These are phyloP conservation scores for Diadromus collaris DNA, from an alignment of 2,888 invertebrate genomes.

Conservation along the genomic window DNA sequence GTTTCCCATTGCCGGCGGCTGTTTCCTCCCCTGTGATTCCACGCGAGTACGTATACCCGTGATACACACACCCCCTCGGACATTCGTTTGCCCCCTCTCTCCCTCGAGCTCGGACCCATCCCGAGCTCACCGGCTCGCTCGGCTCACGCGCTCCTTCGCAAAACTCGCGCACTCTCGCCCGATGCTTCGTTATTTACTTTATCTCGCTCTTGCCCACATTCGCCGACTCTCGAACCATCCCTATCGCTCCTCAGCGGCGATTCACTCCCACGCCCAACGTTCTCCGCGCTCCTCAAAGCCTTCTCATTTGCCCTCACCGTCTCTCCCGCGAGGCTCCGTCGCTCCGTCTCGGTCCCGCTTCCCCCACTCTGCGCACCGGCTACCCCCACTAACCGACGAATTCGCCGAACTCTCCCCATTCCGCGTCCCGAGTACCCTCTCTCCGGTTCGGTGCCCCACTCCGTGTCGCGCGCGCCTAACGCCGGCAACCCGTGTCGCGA, in stretches of 20 bases:
- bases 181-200: conserved; percentile 8
- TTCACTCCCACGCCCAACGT: background rate
- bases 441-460: conserved; percentile 1
- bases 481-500: conserved; percentile 28
- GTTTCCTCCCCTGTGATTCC: conserved; percentile 63
- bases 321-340: conserved; percentile 25
- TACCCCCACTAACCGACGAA: conserved; percentile 7
- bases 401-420: background rate
- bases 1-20: conserved; percentile 52
- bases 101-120: background rate
- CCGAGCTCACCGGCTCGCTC: background rate
- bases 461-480: background rate
- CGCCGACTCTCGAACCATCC: conserved; percentile 24
- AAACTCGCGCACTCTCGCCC: background rate
- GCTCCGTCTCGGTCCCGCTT: conserved; percentile 24
- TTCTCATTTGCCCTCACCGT: conserved; percentile 1
- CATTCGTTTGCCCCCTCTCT: conserved; percentile 8
- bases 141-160: background rate
- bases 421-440: background rate
- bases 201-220: conserved; percentile 32
- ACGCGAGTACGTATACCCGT: conserved; percentile 37
- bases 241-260: conserved; percentile 9
- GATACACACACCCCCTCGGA: conserved; percentile 37
- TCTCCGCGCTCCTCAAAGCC: conserved; percentile 4
- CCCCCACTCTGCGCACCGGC: background rate